Conservation (phyloP, 2,113 vertebrate species). For the Ellobius talpinus region DNA sequence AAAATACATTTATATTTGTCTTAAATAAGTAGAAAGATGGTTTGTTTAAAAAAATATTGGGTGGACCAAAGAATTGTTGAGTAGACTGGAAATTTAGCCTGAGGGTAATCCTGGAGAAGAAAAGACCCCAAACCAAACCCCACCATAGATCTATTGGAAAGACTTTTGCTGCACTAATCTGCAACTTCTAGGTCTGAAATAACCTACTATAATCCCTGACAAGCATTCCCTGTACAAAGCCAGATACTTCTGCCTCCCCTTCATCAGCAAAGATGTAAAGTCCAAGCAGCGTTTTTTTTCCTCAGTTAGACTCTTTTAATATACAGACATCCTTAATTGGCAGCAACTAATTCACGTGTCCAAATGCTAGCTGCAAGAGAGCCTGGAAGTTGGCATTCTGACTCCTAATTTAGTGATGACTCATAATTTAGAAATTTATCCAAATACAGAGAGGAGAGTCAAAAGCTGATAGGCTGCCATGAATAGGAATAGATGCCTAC, state of each 20-base stretch:
- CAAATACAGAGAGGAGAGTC: not conserved
- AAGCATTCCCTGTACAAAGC: not conserved
- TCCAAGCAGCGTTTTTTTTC: not conserved
- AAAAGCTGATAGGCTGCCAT: not conserved
- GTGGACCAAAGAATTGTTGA: not conserved
- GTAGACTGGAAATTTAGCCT: not conserved
- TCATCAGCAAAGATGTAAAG: not conserved
- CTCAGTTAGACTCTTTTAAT: not conserved
- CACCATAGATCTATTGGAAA: not conserved
- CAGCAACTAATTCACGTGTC: not conserved
- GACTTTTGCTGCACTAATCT: not conserved
- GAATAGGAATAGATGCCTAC: not conserved
- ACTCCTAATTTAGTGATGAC: not conserved
- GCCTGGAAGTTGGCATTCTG: not conserved
- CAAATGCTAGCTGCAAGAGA: conserved; percentile 38
- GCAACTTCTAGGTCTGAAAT: not conserved
- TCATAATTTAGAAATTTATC: not conserved
- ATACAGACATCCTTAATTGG: not conserved
- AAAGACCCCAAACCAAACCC: not conserved
- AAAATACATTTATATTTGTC: not conserved
- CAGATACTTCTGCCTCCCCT: not conserved
- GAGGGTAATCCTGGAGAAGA: not conserved
- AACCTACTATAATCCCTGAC: not conserved
- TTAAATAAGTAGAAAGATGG: not conserved
- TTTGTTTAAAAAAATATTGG: conserved; percentile 5